phyloP scores from a whole-genome alignment of 2,888 invertebrate species.

The Pharmacophagus antenor region DNA sequence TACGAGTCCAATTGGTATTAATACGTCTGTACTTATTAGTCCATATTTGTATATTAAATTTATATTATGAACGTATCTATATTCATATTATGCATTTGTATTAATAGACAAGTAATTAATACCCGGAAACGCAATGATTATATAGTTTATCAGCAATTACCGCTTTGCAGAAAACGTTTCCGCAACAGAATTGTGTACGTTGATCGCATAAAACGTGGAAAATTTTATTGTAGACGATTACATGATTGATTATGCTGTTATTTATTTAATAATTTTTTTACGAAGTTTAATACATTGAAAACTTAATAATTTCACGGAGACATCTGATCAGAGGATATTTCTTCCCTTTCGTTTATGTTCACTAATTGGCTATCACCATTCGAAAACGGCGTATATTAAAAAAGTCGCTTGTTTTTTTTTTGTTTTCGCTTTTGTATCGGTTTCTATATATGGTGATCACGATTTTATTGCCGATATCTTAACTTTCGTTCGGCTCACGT shows the following conservation, averaged over 20 bases:
- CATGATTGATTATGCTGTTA: neutral
- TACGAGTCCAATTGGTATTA: too few relatives aligned
- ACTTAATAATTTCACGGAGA: neutral
- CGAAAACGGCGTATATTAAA: neutral
- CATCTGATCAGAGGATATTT: neutral
- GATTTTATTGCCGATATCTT: slow-evolving; percentile 10
- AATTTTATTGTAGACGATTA: neutral
- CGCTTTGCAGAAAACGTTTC: neutral
- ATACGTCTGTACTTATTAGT: too few relatives aligned
- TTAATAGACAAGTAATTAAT: neutral
- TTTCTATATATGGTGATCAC: slow-evolving; percentile 7
- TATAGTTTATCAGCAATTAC: neutral
- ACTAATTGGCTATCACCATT: slow-evolving; percentile 28
- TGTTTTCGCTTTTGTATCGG: neutral
- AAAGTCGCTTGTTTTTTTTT: neutral
- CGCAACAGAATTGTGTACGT: neutral
- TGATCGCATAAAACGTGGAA: neutral
- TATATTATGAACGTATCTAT: too few relatives aligned
- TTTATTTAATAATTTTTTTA: too few relatives aligned
- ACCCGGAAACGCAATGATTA: neutral
- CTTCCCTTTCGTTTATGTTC: slow-evolving; percentile 42
- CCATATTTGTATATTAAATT: too few relatives aligned
- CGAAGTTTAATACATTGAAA: too few relatives aligned
- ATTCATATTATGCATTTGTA: neutral
- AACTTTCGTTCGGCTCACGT: slow-evolving; percentile 14